A percentile compares a stretch with the other conserved stretches of the same genome.
These are phyloP conservation scores for Andrena flavipes DNA, from an alignment of 2,888 invertebrate species.

Conservation along the genomic window DNA sequence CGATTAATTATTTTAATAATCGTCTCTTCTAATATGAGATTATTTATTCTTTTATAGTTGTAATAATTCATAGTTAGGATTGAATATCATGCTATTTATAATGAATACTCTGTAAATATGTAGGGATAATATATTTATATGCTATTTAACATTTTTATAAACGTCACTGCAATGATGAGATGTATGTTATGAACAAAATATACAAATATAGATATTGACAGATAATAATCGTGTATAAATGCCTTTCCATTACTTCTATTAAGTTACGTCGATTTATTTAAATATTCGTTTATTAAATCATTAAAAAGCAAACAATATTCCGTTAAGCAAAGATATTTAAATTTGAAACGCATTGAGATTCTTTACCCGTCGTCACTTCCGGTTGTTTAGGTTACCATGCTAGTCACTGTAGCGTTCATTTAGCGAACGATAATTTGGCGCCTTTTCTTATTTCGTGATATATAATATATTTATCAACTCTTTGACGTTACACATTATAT, in stretches of 20 bases:
- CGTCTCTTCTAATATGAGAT: slow-evolving; percentile 50
- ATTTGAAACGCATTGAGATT: not conserved
- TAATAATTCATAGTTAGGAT: slow-evolving; percentile 38
- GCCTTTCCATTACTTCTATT: not conserved
- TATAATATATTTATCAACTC: not conserved
- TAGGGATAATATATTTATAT: slow-evolving; percentile 74
- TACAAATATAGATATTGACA: slow-evolving; percentile 28
- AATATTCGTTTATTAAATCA: no score
- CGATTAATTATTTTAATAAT: slow-evolving; percentile 42
- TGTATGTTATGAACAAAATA: slow-evolving; percentile 52
- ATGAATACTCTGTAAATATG: slow-evolving; percentile 66
- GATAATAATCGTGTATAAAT: not conserved
- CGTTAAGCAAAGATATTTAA: not conserved
- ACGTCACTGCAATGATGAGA: slow-evolving; percentile 47
- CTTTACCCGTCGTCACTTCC: not conserved
- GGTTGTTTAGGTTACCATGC: not conserved
- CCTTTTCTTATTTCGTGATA: not conserved
- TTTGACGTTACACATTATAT: not conserved
- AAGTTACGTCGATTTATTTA: no score
- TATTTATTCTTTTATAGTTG: slow-evolving; percentile 63
- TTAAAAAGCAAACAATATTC: not conserved
- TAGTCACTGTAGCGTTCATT: not conserved
- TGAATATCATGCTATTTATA: slow-evolving; percentile 43
- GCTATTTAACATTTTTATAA: slow-evolving; percentile 78
- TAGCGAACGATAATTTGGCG: not conserved